Evolutionary conservation across 2,113 vertebrate species (phyloP).

Genomic region (Neomonachus schauinslandi): DNA sequence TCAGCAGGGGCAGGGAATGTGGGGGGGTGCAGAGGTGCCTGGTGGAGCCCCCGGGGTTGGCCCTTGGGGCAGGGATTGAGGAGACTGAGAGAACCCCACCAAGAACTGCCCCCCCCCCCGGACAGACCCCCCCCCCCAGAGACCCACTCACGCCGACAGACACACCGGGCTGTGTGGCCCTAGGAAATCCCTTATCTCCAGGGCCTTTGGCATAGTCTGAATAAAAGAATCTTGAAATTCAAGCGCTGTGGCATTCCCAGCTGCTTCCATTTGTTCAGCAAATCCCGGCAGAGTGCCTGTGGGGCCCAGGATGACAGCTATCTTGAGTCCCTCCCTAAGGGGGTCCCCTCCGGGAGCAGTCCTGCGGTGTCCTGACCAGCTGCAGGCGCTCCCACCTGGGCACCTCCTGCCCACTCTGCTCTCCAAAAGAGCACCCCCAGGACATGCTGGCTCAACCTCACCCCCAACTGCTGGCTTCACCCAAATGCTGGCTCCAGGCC

Average conservation of each 20-base stretch:
- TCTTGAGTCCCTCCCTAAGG: fast-evolving
- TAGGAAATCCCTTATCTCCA: not conserved
- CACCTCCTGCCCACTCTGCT: not conserved
- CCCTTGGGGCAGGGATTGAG: fast-evolving
- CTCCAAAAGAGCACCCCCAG: not conserved
- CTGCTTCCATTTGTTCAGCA: too few relatives aligned
- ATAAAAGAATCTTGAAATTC: not conserved
- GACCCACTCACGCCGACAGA: not conserved
- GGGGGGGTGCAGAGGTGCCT: not conserved
- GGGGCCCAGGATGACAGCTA: fast-evolving
- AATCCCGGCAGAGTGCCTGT: fast-evolving
- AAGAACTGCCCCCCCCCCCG: too few relatives aligned
- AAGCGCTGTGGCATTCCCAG: not conserved
- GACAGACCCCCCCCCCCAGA: slow-evolving; percentile 73
- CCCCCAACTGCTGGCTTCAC: too few relatives aligned
- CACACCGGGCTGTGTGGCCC: fast-evolving
- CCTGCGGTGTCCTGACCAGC: fast-evolving
- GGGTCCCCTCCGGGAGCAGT: not conserved
- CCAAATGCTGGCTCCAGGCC: not conserved
- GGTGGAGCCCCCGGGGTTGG: not conserved
- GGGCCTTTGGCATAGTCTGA: fast-evolving
- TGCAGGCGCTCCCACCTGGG: not conserved
- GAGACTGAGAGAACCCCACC: not conserved
- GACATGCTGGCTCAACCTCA: not conserved
- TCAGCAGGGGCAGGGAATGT: not conserved